These are phyloP conservation scores for Cotesia glomerata DNA, from an alignment of 1,140 invertebrate genomes.

Conservation along the genomic window DNA sequence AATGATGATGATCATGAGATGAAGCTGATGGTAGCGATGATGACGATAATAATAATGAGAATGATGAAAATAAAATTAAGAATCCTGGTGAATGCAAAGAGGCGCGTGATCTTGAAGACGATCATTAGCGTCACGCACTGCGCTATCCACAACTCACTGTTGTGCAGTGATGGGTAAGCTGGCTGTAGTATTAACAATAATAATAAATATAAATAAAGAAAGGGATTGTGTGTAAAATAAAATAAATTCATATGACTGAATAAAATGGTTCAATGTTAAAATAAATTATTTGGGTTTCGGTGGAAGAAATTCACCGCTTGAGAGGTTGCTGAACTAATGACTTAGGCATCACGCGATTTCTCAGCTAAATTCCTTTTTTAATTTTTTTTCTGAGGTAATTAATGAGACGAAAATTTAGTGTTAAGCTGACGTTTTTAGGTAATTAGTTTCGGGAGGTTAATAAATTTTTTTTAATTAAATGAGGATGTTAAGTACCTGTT, in stretches of 20 bases:
- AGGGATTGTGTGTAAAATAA: neutral
- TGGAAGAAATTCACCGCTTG: neutral
- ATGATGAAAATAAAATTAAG: no score
- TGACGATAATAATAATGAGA: no score
- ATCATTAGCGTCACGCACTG: slow-evolving; percentile 33
- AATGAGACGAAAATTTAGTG: no score
- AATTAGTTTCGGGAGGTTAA: no score
- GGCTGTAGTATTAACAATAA: neutral
- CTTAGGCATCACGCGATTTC: slow-evolving; percentile 6
- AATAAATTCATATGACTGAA: neutral
- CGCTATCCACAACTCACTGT: no score
- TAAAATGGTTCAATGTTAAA: neutral
- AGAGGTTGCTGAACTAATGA: slow-evolving; percentile 8
- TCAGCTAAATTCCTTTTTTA: no score
- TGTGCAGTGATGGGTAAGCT: no score
- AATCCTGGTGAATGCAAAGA: slow-evolving; percentile 12
- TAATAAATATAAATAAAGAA: neutral
- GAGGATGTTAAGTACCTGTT: no score
- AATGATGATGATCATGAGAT: neutral
- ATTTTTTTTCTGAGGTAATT: neutral
- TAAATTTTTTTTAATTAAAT: no score
- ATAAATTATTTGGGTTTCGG: neutral
- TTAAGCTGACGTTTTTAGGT: no score
- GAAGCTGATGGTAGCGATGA: neutral
- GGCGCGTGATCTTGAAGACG: slow-evolving; percentile 21